These are phyloP conservation scores for Dryocosmus kuriphilus DNA, from an alignment of 2,888 invertebrate genomes.

Conservation along the genomic window DNA sequence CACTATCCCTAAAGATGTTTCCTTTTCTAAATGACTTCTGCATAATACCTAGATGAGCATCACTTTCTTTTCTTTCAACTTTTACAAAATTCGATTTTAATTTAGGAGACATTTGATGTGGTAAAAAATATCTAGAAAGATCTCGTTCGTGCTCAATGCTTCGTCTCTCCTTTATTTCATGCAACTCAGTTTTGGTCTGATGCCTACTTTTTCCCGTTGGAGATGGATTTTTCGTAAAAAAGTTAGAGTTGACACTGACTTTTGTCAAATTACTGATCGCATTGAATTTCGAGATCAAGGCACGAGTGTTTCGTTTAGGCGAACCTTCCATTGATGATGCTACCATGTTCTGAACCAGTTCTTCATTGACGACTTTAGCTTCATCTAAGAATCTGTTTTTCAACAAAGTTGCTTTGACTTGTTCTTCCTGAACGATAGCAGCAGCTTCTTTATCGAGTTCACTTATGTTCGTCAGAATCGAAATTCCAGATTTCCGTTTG, in stretches of 20 bases:
- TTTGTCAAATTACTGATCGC: conserved; percentile 81
- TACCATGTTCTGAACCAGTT: conserved; percentile 68
- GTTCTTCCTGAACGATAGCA: conserved; percentile 84
- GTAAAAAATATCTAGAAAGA: conserved; percentile 68
- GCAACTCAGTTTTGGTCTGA: conserved; percentile 6
- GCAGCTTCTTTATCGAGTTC: conserved; percentile 89
- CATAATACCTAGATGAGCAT: background rate
- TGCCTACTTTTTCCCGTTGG: conserved; percentile 38
- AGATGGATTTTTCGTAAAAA: conserved; percentile 78
- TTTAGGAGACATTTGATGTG: conserved; percentile 55
- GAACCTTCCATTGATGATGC: conserved; percentile 68
- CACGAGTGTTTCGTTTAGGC: conserved; percentile 76
- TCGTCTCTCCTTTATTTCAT: background rate
- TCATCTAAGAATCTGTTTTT: conserved; percentile 57
- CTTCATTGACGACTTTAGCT: conserved; percentile 60
- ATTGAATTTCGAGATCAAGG: conserved; percentile 83
- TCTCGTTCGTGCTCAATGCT: conserved; percentile 53
- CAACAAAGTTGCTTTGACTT: conserved; percentile 71
- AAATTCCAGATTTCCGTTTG: conserved; percentile 81
- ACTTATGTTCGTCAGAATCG: conserved; percentile 86
- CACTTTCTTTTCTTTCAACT: background rate
- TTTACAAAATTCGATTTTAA: conserved; percentile 42
- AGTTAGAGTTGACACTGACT: conserved; percentile 78
- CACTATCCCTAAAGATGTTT: background rate
- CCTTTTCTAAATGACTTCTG: background rate